Percentiles rank a stretch among this genome's conserved stretches.
These are phyloP conservation scores for Actenoides lindsayi DNA, from an alignment of 2,113 vertebrate species.

Conservation along the genomic window DNA sequence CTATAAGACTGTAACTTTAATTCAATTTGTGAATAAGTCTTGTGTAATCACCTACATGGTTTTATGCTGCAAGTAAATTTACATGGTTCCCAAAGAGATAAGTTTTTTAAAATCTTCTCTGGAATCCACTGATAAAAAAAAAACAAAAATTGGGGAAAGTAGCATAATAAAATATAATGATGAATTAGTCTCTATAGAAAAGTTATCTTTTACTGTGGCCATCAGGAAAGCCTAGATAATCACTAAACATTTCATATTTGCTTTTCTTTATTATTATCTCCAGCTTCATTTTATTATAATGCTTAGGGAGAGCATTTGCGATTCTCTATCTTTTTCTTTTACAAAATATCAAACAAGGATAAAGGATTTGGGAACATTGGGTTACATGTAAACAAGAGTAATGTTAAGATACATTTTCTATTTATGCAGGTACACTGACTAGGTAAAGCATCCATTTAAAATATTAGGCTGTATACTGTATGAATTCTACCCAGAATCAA, in stretches of 20 bases:
- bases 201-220: constrained; percentile 25
- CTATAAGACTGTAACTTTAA: background rate
- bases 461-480: background rate
- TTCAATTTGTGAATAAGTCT: background rate
- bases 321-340: constrained; percentile 16
- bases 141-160: background rate
- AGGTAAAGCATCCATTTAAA: background rate
- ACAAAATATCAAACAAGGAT: background rate
- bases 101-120: background rate
- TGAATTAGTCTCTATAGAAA: constrained; percentile 37
- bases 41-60: background rate
- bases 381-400: background rate
- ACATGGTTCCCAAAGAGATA: constrained; percentile 1
- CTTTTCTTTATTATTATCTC: constrained; percentile 23
- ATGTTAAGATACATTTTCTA: background rate
- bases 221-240: constrained; percentile 51
- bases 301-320: background rate
- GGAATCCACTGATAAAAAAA: constrained; percentile 20
- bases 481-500: background rate
- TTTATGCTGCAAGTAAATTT: background rate
- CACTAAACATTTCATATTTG: constrained; percentile 34
- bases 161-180: constrained; percentile 27
- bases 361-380: constrained; percentile 11
- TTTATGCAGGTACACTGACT: background rate
- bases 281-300: background rate